Evolutionary conservation across 1,140 invertebrate species (phyloP).

Genomic region (Drosophila punjabiensis): DNA sequence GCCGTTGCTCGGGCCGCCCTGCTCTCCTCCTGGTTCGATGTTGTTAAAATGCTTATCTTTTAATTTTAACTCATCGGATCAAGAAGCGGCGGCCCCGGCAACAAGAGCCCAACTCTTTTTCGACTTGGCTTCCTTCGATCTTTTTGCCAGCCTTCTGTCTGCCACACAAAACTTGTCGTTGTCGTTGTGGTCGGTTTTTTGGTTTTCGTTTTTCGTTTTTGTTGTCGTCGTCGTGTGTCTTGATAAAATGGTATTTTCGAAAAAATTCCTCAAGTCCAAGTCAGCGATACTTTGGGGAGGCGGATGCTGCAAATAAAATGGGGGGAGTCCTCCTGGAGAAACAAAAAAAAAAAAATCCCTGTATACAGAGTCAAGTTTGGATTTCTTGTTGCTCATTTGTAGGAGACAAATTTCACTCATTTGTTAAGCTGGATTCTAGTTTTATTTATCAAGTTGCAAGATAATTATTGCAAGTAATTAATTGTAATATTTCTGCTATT

Average conservation of each 20-base stretch:
- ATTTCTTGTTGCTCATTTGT: conserved; percentile 73
- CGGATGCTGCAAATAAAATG: conserved; percentile 37
- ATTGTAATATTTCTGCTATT: background rate
- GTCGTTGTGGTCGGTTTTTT: conserved; percentile 22
- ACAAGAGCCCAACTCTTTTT: conserved; percentile 50
- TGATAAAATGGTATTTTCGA: conserved; percentile 81
- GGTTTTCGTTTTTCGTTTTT: conserved; percentile 10
- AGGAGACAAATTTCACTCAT: conserved; percentile 74
- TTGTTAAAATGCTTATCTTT: conserved; percentile 84
- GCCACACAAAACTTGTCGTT: conserved; percentile 75
- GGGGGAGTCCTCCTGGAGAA: background rate
- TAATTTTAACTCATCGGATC: conserved; percentile 85
- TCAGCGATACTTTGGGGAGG: conserved; percentile 56
- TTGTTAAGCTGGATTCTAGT: conserved; percentile 25
- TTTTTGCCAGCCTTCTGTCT: conserved; percentile 39
- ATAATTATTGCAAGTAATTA: background rate
- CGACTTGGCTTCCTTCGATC: conserved; percentile 45
- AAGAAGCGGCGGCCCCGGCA: conserved; percentile 72
- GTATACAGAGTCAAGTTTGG: conserved; percentile 60
- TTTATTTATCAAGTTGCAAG: background rate
- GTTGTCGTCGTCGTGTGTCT: conserved; percentile 77
- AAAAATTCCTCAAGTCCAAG: conserved; percentile 79
- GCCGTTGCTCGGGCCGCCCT: conserved; percentile 35
- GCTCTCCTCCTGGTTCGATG: conserved; percentile 60
- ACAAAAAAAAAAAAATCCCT: background rate